Base-by-base conservation (phyloP, 2,888 invertebrate species). In the Erebia epiphron region DNA sequence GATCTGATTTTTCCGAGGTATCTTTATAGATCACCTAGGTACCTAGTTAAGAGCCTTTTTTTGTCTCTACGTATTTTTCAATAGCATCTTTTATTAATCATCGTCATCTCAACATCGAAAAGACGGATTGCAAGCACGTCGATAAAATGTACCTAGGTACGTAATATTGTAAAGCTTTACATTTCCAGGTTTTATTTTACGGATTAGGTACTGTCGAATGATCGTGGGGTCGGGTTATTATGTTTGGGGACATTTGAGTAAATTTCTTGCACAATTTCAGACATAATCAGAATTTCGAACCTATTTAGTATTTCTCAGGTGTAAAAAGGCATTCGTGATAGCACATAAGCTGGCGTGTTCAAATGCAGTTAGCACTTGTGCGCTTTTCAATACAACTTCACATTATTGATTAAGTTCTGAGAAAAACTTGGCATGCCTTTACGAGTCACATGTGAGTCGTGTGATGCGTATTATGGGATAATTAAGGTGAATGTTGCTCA, bases 371-470 rank as follows among this genome's bases (percentile, higher is more conserved):
- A 86, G 76, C 80, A 81, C 81, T 83, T 79, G 81, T 75, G 77
- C 76, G 79, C 80, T 85, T 88, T 87, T 88, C 84, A 87, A 87
- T 86, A 85, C 82, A 79, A 83, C 83, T 85, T 79, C 84, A 83
- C 82, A 79, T 86, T 89, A 89, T 87, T 89, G 87, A 89, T 89
- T 86, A 83, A 75, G 79, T 87, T 86, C 85, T 79, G 75, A 86
- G 86, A 88, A 90, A 86, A 86, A 89, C 81, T 82, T 84, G 84
- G 83, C 85, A 86, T 80, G 83, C 78, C 79, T 80, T 74, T 79
- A 79, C 76, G 72, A 74, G 77, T 74, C 73, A 70, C 78, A 77
- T 76, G 77, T 76, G 75, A 73, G 70, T 69, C 76, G 75, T 78
- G 79, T 77, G 81, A 75, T 75, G 75, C 72, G 71, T 73, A 69